Conservation (phyloP, 1,140 invertebrate species). For the Zaprionus taronus region DNA sequence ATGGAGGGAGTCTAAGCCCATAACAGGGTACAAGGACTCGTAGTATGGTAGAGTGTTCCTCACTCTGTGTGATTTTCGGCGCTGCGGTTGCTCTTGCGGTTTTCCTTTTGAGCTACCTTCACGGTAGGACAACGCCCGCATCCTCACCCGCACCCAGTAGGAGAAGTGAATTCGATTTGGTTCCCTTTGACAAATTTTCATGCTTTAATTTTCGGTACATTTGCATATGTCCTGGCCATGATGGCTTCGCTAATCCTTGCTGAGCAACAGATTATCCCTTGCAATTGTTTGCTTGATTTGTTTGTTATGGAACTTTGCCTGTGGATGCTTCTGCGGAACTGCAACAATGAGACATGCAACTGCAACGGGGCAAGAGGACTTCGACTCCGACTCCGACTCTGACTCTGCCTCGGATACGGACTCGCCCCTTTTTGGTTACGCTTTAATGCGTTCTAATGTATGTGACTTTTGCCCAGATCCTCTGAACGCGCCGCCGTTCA, state of each 20-base stretch:
- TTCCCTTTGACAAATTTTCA: conserved; percentile 70
- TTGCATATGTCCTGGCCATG: conserved; percentile 64
- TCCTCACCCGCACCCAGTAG: conserved; percentile 13
- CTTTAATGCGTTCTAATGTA: conserved; percentile 84
- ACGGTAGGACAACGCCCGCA: conserved; percentile 21
- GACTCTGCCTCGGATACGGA: conserved; percentile 22
- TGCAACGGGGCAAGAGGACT: not conserved
- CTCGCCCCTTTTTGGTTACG: conserved; percentile 74
- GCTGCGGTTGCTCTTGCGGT: conserved; percentile 70
- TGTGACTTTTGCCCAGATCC: conserved; percentile 78
- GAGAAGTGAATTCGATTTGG: conserved; percentile 34
- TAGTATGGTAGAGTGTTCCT: not conserved
- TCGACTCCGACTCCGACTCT: conserved; percentile 20
- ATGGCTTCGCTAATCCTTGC: conserved; percentile 65
- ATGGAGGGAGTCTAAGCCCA: conserved; percentile 72
- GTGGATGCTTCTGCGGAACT: conserved; percentile 31
- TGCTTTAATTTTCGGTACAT: conserved; percentile 75
- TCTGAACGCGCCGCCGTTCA: conserved; percentile 52
- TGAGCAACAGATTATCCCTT: conserved; percentile 82
- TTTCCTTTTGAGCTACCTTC: conserved; percentile 41
- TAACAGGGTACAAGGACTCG: conserved; percentile 48
- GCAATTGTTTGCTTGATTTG: conserved; percentile 81
- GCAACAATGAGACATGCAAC: conserved; percentile 58
- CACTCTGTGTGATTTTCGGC: conserved; percentile 27
- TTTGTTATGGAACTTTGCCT: conserved; percentile 61